phyloP scores from a whole-genome alignment of 2,888 invertebrate genomes.

The Siphonodentalium dalli region DNA sequence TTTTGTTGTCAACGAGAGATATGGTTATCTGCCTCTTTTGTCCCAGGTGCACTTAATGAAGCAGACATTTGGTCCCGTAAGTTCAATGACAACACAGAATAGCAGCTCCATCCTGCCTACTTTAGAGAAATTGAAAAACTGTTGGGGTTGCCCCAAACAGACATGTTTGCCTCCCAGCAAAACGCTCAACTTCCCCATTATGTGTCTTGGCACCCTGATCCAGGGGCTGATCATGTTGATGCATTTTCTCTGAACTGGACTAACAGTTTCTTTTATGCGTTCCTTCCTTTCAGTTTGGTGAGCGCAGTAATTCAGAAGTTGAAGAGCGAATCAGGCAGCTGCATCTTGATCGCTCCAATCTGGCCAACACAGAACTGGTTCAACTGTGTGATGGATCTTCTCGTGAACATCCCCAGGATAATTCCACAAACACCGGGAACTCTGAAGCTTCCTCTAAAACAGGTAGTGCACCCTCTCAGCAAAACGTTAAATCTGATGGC shows the following conservation, averaged over 20 bases:
- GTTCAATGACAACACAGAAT: conserved; percentile 18
- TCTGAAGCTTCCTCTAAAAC: background rate
- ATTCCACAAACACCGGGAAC: conserved; percentile 6
- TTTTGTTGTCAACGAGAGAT: conserved; percentile 13
- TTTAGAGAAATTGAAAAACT: background rate
- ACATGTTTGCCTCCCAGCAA: conserved; percentile 21
- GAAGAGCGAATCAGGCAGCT: conserved; percentile 13
- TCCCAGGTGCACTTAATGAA: conserved; percentile 7
- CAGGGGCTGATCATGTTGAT: conserved; percentile 12
- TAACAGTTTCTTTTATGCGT: conserved; percentile 4
- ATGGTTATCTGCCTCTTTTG: conserved; percentile 17
- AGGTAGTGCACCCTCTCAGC: conserved; percentile 13
- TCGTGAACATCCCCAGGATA: conserved; percentile 17
- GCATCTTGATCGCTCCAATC: conserved; percentile 16
- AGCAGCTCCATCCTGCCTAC: conserved; percentile 5
- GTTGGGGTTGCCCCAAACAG: conserved; percentile 16
- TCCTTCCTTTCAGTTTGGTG: conserved; percentile 24
- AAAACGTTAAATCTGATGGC: conserved; percentile 10
- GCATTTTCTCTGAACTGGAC: conserved; percentile 20
- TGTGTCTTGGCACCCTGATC: conserved; percentile 22
- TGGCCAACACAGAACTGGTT: conserved; percentile 28
- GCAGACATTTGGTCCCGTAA: conserved; percentile 9
- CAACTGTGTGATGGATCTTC: conserved; percentile 13
- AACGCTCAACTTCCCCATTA: conserved; percentile 11
- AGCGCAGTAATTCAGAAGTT: conserved; percentile 9